Percentiles rank a stretch among this genome's conserved stretches.
These are phyloP conservation scores for Clitarchus hookeri DNA, from an alignment of 2,888 invertebrate genomes.

Conservation along the genomic window DNA sequence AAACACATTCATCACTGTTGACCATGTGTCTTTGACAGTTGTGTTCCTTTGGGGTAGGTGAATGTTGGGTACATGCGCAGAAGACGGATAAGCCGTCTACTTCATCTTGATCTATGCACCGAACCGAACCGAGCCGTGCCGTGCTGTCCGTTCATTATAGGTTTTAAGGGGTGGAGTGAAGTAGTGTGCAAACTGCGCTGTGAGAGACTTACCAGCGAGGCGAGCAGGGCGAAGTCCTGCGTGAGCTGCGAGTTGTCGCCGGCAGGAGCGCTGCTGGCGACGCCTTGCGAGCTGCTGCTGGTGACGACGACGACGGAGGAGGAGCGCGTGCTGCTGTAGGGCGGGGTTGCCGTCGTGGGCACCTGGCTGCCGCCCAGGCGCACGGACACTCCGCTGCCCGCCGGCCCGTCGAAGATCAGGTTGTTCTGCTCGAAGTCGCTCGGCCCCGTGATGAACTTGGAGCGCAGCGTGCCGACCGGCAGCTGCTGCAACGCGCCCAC, in stretches of 20 bases:
- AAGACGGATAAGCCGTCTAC: too few species aligned
- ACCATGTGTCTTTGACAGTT: too few species aligned
- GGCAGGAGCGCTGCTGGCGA: background rate
- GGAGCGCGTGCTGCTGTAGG: background rate
- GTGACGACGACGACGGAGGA: background rate
- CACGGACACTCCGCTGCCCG: background rate
- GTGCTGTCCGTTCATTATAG: too few species aligned
- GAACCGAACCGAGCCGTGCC: too few species aligned
- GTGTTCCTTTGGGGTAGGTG: too few species aligned
- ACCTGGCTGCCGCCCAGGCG: background rate
- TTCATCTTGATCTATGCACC: too few species aligned
- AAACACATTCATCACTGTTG: too few species aligned
- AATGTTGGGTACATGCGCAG: too few species aligned
- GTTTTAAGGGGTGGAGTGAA: too few species aligned
- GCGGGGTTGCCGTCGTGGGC: background rate
- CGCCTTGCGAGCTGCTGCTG: background rate
- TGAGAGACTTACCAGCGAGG: constrained; percentile 22
- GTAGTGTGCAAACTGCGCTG: background rate
- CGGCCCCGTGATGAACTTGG: background rate
- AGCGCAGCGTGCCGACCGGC: background rate
- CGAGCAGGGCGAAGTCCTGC: constrained; percentile 26
- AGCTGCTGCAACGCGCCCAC: background rate
- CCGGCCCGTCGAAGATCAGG: background rate
- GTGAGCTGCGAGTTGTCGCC: background rate
- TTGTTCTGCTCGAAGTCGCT: background rate